Evolutionary conservation across 2,797 vertebrate genomes (phyloP).

Genomic region (Enoplosus armatus): DNA sequence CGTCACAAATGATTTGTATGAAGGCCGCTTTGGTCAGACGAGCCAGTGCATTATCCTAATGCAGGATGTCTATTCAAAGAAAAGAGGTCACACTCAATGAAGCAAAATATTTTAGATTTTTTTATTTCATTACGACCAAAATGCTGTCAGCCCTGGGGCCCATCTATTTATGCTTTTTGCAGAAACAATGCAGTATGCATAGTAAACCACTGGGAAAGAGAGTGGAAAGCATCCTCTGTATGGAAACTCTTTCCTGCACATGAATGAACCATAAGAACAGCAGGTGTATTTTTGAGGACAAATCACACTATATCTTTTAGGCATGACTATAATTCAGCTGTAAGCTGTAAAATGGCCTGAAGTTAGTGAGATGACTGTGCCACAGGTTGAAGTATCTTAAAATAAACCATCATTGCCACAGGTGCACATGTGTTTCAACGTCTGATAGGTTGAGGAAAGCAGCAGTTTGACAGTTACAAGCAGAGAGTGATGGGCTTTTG

Average conservation of each 20-base stretch:
- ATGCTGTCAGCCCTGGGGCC: not conserved
- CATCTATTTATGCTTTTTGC: conserved; percentile 28
- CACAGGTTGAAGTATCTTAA: conserved; percentile 8
- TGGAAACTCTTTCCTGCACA: too few relatives aligned
- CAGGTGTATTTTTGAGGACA: conserved; percentile 10
- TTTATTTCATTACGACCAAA: conserved; percentile 36
- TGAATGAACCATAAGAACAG: not conserved
- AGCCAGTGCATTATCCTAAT: conserved; percentile 44
- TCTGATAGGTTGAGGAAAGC: conserved; percentile 31
- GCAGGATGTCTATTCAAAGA: conserved; percentile 45
- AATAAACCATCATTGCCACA: conserved; percentile 48
- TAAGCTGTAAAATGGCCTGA: conserved; percentile 15
- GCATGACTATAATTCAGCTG: not conserved
- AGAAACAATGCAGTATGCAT: not conserved
- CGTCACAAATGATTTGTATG: conserved; percentile 49
- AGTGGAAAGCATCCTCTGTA: not conserved
- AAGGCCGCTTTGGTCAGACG: conserved; percentile 37
- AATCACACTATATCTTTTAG: conserved; percentile 28
- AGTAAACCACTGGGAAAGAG: not conserved
- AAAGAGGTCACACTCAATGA: conserved; percentile 32
- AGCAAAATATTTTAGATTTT: conserved; percentile 3
- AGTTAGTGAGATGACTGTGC: not conserved
- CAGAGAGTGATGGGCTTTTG: conserved; percentile 51
- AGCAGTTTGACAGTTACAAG: conserved; percentile 62
- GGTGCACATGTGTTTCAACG: conserved; percentile 44